Base-by-base conservation (phyloP, 2,888 invertebrate species). In the Temnothorax ravouxi region DNA sequence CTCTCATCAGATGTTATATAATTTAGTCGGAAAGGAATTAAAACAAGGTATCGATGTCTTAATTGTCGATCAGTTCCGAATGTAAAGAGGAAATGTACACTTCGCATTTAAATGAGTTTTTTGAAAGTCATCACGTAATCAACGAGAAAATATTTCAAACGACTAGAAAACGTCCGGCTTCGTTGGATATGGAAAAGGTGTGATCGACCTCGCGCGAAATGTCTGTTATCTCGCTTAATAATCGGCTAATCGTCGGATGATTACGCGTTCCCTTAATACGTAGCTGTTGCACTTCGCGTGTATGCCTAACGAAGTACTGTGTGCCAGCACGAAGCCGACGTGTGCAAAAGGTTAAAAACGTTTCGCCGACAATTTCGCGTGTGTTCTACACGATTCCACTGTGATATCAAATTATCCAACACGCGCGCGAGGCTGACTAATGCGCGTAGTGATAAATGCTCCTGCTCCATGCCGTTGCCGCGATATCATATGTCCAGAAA, bases 401-500 rank as follows among this genome's bases (percentile, higher is more conserved):
- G 15, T 80, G 54, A 18, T 62, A 79, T 69, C 64, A n/a, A 82
- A 80, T 64, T 76, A 66, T 61, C 79, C 56, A 75, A 67, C 52
- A 50, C 82, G 75, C 71, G 61, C 54, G 61, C 54, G 44, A 38
- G 34, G 72, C 54, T 84, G 86, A 86, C 84, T 86, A 74, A 71
- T 25, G 67, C 34, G 54, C 72, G 69, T 2, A 21, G 41, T 50
- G 86, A 89, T 88, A 89, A 86, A 61, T 38, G 69, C 18, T 52
- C 25, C 29, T 38, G 69, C 18, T 52, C 25, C 29, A 34, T 34
- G n/a, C 21, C 25, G 59, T 50, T 47, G 69, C 1, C 66, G 59
- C 34, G 41, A 79, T 69, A 79, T 59, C 34, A 13, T 38, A 38
- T 34, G 21, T 47, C 13, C 8, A 13, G 34, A 47, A 66, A 56